phyloP scores from a whole-genome alignment of 2,797 vertebrate genomes.

The Hozukius guyotensis region DNA sequence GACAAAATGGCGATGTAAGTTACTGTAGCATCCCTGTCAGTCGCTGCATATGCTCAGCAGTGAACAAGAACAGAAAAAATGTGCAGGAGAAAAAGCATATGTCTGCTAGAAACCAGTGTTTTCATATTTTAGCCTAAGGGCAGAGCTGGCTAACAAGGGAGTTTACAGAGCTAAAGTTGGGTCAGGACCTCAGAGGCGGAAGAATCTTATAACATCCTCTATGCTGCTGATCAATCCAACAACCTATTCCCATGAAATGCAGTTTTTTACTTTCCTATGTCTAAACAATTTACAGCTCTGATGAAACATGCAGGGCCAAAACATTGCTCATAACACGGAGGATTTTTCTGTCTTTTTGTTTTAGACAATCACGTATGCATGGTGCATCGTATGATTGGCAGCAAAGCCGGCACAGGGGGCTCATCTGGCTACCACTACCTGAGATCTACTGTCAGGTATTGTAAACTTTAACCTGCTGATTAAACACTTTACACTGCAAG shows the following conservation, averaged over 20 bases:
- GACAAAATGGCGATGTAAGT: slow-evolving; percentile 99
- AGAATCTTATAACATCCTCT: background rate
- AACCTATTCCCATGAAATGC: slow-evolving; percentile 1
- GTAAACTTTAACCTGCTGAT: slow-evolving; percentile 21
- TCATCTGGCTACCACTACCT: slow-evolving; percentile 97
- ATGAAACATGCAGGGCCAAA: slow-evolving; percentile 14
- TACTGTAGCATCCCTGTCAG: background rate
- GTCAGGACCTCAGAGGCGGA: slow-evolving; percentile 12
- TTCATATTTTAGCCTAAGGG: background rate
- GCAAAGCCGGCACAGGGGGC: slow-evolving; percentile 93
- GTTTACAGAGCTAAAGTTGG: slow-evolving; percentile 9
- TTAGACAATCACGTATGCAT: slow-evolving; percentile 97
- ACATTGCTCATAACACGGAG: background rate
- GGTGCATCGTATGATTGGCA: slow-evolving; percentile 98
- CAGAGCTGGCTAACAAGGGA: slow-evolving; percentile 4
- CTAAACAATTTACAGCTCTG: background rate
- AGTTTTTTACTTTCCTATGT: background rate
- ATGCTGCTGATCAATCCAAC: slow-evolving; percentile 11
- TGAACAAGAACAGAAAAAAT: slow-evolving; percentile 1
- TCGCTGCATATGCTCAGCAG: background rate
- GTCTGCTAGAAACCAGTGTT: background rate
- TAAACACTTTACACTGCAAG: slow-evolving; percentile 6
- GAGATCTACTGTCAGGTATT: slow-evolving; percentile 95
- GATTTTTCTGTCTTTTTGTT: slow-evolving; percentile 16
- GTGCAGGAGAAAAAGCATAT: background rate